Percentiles rank a stretch among this genome's conserved stretches.
Evolutionary conservation across 2,888 invertebrate genomes (phyloP).

Genomic region (Andrena fulva): DNA sequence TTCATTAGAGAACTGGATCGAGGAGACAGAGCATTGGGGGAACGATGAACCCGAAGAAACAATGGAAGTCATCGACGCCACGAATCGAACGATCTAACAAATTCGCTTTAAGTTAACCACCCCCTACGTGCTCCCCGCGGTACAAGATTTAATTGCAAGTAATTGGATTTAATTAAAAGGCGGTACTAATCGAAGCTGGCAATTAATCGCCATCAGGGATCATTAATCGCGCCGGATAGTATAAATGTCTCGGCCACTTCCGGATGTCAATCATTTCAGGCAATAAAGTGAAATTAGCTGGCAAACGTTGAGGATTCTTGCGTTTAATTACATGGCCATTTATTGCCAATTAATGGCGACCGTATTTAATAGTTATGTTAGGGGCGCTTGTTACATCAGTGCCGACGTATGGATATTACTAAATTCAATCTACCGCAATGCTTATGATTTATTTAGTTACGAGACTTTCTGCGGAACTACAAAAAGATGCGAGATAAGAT

Average conservation of each 20-base stretch:
- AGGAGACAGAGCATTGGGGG: conserved; percentile 7
- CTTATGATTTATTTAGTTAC: background rate
- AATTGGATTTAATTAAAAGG: conserved; percentile 76
- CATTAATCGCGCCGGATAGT: conserved; percentile 35
- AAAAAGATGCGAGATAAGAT: background rate
- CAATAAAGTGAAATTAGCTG: conserved; percentile 12
- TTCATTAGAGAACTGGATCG: background rate
- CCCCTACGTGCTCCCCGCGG: background rate
- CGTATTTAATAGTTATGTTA: background rate
- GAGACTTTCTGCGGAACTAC: background rate
- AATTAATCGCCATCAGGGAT: conserved; percentile 41
- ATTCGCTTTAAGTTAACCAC: background rate
- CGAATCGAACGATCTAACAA: background rate
- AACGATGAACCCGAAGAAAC: conserved; percentile 28
- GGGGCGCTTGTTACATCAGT: background rate
- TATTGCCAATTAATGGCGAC: conserved; percentile 1
- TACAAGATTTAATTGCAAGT: conserved; percentile 59
- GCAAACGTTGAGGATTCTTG: background rate
- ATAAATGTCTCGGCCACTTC: conserved; percentile 34
- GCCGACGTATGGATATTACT: background rate
- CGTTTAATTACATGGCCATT: background rate
- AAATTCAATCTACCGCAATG: background rate
- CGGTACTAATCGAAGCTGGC: conserved; percentile 74
- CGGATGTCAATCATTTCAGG: conserved; percentile 30
- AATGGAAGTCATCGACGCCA: background rate